Conservation (phyloP, 2,888 invertebrate genomes). For the Macaria liturata region DNA sequence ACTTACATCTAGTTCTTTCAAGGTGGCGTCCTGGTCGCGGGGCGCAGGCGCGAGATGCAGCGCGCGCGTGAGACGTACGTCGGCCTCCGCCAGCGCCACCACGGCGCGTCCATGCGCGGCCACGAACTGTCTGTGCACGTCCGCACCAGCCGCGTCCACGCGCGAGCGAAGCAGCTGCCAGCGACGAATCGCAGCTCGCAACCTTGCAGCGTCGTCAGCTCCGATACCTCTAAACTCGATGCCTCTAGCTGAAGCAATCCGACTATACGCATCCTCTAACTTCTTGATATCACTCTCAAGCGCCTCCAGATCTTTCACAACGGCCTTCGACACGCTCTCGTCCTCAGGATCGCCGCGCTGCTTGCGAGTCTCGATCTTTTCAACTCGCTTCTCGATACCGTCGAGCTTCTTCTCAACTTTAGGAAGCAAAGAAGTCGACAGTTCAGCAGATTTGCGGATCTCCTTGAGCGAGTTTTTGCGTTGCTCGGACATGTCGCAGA, state of each 20-base stretch:
- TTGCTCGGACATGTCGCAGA: constrained; percentile 88
- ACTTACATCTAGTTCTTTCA: constrained; percentile 77
- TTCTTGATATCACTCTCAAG: constrained; percentile 85
- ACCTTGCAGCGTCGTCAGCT: constrained; percentile 85
- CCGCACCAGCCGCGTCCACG: constrained; percentile 83
- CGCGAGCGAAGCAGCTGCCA: constrained; percentile 86
- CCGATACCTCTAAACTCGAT: constrained; percentile 86
- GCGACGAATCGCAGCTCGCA: constrained; percentile 85
- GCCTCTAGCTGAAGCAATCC: constrained; percentile 86
- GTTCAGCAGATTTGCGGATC: constrained; percentile 85
- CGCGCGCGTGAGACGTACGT: constrained; percentile 87
- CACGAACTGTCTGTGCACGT: constrained; percentile 86
- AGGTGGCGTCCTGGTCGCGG: constrained; percentile 67
- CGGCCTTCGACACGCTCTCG: constrained; percentile 83
- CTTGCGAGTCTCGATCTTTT: constrained; percentile 74
- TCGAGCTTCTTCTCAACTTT: constrained; percentile 85
- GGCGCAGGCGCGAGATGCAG: constrained; percentile 83
- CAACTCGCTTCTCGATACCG: constrained; percentile 83
- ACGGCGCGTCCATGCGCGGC: constrained; percentile 88
- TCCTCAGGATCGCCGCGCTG: constrained; percentile 70
- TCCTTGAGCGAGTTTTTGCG: constrained; percentile 74
- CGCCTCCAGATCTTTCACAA: constrained; percentile 83
- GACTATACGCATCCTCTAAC: constrained; percentile 87
- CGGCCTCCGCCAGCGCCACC: constrained; percentile 87
- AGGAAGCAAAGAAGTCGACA: constrained; percentile 84